phyloP scores from a whole-genome alignment of 2,113 vertebrate species.

The Oreochromis niloticus region DNA sequence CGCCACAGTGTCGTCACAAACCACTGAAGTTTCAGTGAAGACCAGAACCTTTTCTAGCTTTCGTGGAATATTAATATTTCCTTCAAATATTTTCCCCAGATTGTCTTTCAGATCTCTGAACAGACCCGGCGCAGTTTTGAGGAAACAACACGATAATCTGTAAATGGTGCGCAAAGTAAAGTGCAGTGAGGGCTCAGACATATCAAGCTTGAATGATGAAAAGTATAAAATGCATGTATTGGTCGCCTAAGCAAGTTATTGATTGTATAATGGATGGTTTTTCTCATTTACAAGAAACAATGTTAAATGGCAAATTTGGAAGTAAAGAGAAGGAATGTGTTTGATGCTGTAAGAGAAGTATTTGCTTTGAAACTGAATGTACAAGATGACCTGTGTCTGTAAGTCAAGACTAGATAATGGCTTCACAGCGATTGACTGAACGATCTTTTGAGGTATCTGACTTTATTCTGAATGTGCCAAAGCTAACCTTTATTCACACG shows the following conservation, averaged over 20 bases:
- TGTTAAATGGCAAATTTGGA: background rate
- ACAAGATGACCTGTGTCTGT: background rate
- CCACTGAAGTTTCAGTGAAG: background rate
- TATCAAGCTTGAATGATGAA: constrained; percentile 6
- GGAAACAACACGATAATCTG: constrained; percentile 17
- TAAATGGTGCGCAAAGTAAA: background rate
- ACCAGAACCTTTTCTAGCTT: background rate
- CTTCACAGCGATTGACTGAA: background rate
- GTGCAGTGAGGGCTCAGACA: background rate
- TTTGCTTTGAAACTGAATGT: background rate
- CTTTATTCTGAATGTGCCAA: constrained; percentile 23
- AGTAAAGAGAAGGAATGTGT: background rate
- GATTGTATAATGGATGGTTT: background rate
- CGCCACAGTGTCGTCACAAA: constrained; percentile 28
- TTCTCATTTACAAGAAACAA: background rate
- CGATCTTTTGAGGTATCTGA: background rate
- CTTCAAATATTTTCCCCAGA: constrained; percentile 48
- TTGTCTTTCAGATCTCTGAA: constrained; percentile 72
- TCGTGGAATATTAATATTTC: constrained; percentile 18
- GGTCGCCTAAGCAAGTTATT: background rate
- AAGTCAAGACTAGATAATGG: background rate
- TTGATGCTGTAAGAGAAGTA: background rate
- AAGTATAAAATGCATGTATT: background rate
- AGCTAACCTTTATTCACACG: background rate
- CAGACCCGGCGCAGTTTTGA: constrained; percentile 26